A percentile compares a stretch with the other conserved stretches of the same genome.
These are phyloP conservation scores for Montipora efflorescens DNA, from an alignment of 64 coral and sea anemone genomes.

Conservation along the genomic window DNA sequence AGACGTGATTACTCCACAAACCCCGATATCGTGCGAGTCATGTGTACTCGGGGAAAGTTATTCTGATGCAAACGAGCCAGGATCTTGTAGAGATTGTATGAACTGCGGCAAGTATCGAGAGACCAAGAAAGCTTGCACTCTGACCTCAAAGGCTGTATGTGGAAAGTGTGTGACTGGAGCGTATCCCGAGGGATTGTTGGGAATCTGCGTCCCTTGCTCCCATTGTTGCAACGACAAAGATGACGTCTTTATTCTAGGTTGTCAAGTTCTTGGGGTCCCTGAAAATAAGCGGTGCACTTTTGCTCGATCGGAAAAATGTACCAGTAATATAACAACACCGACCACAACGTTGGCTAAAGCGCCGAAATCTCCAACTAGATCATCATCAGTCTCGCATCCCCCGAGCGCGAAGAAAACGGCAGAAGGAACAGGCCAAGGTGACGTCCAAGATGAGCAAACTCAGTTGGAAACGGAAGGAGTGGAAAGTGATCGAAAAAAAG, in stretches of 20 bases:
- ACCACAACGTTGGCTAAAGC: not conserved
- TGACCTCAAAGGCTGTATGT: constrained; percentile 15
- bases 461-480: not conserved
- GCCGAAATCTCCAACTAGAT: not conserved
- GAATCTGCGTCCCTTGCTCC: constrained; percentile 40
- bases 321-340: not conserved
- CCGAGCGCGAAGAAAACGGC: no score
- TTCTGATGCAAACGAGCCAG: constrained; percentile 9
- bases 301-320: not conserved
- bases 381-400: no score
- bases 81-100: constrained; percentile 30
- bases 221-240: constrained; percentile 56
- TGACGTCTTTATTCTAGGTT: not conserved
- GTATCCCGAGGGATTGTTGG: not conserved
- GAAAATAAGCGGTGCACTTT: constrained; percentile 23
- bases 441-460: not conserved
- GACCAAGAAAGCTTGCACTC: not conserved
- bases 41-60: constrained; percentile 55
- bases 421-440: not conserved
- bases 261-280: constrained; percentile 2
- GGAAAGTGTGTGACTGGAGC: constrained; percentile 15
- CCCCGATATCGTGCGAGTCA: not conserved
- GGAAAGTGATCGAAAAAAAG: not conserved
- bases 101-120: constrained; percentile 26
- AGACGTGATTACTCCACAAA: not conserved